A percentile compares a stretch with the other conserved stretches of the same genome.
Conservation (phyloP, 2,113 vertebrate genomes). For the Sterna hirundo region DNA sequence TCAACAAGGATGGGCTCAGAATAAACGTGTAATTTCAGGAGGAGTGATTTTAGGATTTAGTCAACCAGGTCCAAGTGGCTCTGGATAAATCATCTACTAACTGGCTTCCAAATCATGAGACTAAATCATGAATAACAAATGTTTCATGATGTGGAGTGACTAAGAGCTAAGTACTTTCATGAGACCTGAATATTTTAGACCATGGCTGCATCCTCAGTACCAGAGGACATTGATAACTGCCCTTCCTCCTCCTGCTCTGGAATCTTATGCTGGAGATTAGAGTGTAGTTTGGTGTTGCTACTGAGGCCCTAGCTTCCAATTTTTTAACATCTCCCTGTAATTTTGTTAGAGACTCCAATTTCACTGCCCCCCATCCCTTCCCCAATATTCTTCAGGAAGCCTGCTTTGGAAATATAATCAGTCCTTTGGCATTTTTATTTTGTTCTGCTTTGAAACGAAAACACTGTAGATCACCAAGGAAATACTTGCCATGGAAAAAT, state of each 20-base stretch:
- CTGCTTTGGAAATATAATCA: neutral
- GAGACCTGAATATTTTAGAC: slow-evolving; percentile 24
- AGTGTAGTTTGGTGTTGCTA: neutral
- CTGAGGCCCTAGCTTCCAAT: neutral
- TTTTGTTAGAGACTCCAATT: neutral
- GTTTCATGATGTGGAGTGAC: neutral
- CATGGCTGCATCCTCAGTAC: neutral
- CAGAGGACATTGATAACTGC: neutral
- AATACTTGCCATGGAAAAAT: neutral
- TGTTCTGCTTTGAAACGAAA: neutral
- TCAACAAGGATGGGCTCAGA: neutral
- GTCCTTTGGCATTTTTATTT: neutral
- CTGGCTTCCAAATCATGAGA: neutral
- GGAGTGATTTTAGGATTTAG: neutral
- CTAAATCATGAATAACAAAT: slow-evolving; percentile 12
- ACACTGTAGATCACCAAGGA: neutral
- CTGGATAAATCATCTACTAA: neutral
- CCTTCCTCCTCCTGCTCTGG: neutral
- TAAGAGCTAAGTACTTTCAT: neutral
- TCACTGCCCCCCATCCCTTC: neutral
- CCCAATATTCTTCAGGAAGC: neutral
- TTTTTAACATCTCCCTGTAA: neutral
- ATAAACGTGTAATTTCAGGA: neutral
- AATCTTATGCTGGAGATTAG: neutral
- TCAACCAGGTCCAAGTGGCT: neutral